Conservation (phyloP, 1,140 invertebrate genomes). For the Macrostomum lignano region DNA sequence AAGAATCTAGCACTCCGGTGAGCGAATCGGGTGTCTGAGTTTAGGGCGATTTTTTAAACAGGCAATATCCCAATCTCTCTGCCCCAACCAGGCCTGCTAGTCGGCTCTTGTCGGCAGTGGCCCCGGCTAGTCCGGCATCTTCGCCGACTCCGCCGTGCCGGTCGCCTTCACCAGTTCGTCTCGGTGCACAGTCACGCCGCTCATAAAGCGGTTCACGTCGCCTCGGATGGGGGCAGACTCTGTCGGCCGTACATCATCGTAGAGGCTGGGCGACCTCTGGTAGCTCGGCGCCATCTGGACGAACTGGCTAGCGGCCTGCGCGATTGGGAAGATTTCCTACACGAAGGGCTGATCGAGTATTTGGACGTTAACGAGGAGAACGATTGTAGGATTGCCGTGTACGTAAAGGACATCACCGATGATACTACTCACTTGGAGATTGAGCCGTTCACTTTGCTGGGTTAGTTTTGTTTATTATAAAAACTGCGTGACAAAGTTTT, state of each 20-base stretch:
- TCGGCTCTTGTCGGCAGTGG: too few species aligned
- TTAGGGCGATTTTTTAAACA: too few species aligned
- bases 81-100: too few species aligned
- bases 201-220: slow-evolving; percentile 56
- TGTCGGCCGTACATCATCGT: slow-evolving; percentile 85
- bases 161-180: slow-evolving; percentile 59
- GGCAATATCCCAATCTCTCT: too few species aligned
- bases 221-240: slow-evolving; percentile 75
- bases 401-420: slow-evolving; percentile 45
- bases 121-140: slow-evolving; percentile 47
- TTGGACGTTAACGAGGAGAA: slow-evolving; percentile 97
- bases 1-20: too few species aligned
- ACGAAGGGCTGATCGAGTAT: slow-evolving; percentile 78
- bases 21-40: too few species aligned
- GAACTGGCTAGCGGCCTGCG: neutral
- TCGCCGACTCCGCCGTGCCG: slow-evolving; percentile 47
- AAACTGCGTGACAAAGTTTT: too few species aligned
- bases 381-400: slow-evolving; percentile 65
- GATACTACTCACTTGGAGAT: slow-evolving; percentile 77
- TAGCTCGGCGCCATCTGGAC: slow-evolving; percentile 27
- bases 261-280: slow-evolving; percentile 34
- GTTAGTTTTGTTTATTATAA: too few species aligned
- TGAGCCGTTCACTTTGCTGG: slow-evolving; percentile 76
- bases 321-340: slow-evolving; percentile 9
- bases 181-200: slow-evolving; percentile 51